phyloP scores from a whole-genome alignment of 2,797 vertebrate genomes.

The Anabacerthia variegaticeps region DNA sequence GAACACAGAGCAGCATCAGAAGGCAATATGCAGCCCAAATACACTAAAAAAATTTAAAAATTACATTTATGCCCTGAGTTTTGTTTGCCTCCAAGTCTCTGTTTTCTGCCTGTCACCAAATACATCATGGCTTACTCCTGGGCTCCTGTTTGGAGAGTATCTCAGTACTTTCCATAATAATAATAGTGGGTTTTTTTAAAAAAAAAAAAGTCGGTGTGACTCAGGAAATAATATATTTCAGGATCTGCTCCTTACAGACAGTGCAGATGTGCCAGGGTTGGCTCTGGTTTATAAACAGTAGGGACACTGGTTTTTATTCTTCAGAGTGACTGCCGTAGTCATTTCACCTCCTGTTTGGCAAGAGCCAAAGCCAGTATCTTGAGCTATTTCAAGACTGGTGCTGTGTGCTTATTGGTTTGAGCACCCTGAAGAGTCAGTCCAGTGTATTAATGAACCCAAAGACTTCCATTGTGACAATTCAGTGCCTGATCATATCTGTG shows the following conservation, averaged over 20 bases:
- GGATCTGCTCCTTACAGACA: background rate
- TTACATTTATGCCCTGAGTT: background rate
- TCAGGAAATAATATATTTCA: background rate
- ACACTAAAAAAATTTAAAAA: background rate
- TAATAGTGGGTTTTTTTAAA: background rate
- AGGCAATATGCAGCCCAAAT: background rate
- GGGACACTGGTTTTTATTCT: background rate
- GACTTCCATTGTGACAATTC: background rate
- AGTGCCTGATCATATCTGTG: background rate
- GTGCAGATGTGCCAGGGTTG: background rate
- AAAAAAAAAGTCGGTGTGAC: background rate
- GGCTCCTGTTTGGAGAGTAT: background rate
- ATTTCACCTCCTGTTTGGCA: accelerated
- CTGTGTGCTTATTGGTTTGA: background rate
- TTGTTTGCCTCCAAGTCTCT: background rate
- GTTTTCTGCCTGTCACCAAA: background rate
- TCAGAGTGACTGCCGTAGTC: background rate
- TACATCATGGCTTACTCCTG: background rate
- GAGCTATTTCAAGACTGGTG: background rate
- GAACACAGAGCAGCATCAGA: background rate
- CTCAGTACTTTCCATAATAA: background rate
- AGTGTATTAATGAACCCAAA: background rate
- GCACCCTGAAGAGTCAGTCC: background rate
- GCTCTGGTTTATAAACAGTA: background rate
- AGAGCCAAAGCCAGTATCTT: accelerated